Base-by-base conservation (phyloP, 2,888 invertebrate genomes). In the Palloptera scutellata region DNA sequence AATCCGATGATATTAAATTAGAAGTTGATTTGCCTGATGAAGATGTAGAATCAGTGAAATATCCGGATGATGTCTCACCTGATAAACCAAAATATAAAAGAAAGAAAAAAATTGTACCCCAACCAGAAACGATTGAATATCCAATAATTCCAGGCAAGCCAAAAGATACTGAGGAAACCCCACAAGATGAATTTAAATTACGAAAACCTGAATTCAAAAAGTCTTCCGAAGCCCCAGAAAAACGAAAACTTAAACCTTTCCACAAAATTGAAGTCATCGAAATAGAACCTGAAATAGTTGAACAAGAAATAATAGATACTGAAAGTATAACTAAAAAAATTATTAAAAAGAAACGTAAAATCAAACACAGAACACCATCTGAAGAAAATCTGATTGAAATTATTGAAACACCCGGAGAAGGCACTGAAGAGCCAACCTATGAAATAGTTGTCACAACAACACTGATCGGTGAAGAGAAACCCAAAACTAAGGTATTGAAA, bases 321-420 rank as follows among this genome's bases (percentile, higher is more conserved):
- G 70, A 57, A 17, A 72, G 68, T 0, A 75, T 75, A 13, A 70
- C 79, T 6, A 78, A 83, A 67, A 79, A 79, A 74, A 70, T 79
- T 74, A 1, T 81, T 0, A 78, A 81, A 70, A 81, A 78, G 69
- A 83, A 82, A 71, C 77, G 83, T 13, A 77, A 81, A 72, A 72
- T 86, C 59, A 77, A 83, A 70, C 84, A 84, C 59, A 82, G 81
- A 67, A 78, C 80, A 3, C 84, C 83, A 71, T 79, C 80, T 51
- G 82, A 84, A 70, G 83, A 86, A 71, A 84, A 87, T 75, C 70
- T 82, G 1, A 83, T 85, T 30, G 84, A 85, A 74, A 82, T 85
- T 57, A 77, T 81, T 43, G 85, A 79, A 64, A 78, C 84, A 62
- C 75, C 83, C 1, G 72, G 69, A 45, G 69, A 66, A n/a, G 54